Base-by-base conservation (phyloP, 2,888 invertebrate species). In the Bombylius major region DNA sequence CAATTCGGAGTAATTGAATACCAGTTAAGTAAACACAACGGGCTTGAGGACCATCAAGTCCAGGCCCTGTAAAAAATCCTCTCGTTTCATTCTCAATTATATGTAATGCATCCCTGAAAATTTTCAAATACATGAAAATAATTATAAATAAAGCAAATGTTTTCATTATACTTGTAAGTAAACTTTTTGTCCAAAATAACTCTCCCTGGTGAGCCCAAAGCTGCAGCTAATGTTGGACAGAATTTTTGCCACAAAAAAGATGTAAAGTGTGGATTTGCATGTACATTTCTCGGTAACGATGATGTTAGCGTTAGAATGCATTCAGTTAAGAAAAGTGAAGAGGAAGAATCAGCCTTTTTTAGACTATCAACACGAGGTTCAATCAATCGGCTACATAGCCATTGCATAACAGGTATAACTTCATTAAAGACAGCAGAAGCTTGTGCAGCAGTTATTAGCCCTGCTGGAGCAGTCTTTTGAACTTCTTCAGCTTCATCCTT, bases 201-300 rank as follows among this genome's bases (percentile, higher is more conserved):
- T 53, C 75, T 63, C 53, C 89, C 81, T 0, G 94, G 94, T 9
- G 92, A 88, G 0, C 94, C 94, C 4, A 95, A 78, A 57, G 94
- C 85, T 0, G 89, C 87, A 56, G 95, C 86, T 61, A 95, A 75
- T 1, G 89, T 86, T 0, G 95, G 95, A 66, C 93, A 94, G 67
- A 95, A 87, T 66, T 91, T 87, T 71, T 94, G 92, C 95, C 95
- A 91, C 11, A 91, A 77, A 67, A 91, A 90, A 5, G 89, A 88
- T 4, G 89, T 89, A 68, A 91, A 91, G 72, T 91, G 90, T 1
- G 84, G 82, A 75, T 90, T 90, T 4, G 84, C 84, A 65, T 88
- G 87, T 9, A 90, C 89, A 62, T 87, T 82, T 64, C 87, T 86
- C 0, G 90, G 89, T 53, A 91, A 74, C 53, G 89, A 90, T 11